Conservation (phyloP, 2,113 vertebrate species). For the Nothobranchius furzeri region DNA sequence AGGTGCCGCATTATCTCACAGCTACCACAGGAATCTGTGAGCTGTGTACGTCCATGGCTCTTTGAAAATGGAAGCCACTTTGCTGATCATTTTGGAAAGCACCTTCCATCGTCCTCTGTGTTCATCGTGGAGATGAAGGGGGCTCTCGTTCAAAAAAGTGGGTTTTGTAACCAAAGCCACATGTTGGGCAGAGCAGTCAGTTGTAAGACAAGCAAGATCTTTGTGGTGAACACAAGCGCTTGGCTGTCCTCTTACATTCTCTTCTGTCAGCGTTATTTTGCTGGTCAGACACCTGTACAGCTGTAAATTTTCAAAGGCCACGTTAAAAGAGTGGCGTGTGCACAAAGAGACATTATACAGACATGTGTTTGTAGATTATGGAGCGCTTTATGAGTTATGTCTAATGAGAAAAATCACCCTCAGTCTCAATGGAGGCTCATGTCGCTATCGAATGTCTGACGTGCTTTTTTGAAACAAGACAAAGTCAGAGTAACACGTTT, state of each 20-base stretch:
- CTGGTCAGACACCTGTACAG: conserved; percentile 72
- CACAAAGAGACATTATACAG: conserved; percentile 45
- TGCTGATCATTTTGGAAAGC: conserved; percentile 63
- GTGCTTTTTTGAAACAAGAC: neutral
- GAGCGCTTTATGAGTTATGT: conserved; percentile 33
- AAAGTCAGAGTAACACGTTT: neutral
- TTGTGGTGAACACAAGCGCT: conserved; percentile 79
- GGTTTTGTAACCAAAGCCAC: conserved; percentile 74
- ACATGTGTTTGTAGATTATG: conserved; percentile 37
- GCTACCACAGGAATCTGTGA: conserved; percentile 65
- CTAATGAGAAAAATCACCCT: conserved; percentile 26
- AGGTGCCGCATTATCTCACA: conserved; percentile 73
- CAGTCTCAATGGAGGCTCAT: conserved; percentile 6
- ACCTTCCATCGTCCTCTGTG: conserved; percentile 63
- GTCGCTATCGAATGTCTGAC: neutral
- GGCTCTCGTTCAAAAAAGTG: conserved; percentile 54
- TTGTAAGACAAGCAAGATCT: conserved; percentile 82
- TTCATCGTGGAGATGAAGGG: conserved; percentile 66
- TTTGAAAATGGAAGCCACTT: conserved; percentile 72
- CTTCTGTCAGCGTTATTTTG: conserved; percentile 70
- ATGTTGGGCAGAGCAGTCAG: conserved; percentile 71
- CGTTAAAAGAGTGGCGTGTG: conserved; percentile 46
- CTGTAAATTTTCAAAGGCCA: conserved; percentile 72
- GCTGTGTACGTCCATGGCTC: conserved; percentile 62
- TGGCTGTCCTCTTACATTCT: conserved; percentile 77